Base-by-base conservation (phyloP, 2,888 invertebrate species). In the Plutella xylostella region DNA sequence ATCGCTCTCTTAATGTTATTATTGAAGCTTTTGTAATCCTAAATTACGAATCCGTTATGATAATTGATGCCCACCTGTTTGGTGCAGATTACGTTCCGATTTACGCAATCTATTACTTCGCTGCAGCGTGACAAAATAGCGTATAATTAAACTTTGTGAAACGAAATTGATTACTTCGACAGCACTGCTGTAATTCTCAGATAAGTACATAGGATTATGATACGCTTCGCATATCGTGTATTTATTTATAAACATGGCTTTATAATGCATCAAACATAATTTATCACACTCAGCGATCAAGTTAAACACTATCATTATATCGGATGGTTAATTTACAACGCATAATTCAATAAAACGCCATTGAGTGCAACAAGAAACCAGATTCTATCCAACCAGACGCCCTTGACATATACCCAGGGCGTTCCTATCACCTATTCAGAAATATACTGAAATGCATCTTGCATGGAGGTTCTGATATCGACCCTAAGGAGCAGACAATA, bases 371-470 rank as follows among this genome's bases (percentile, higher is more conserved):
- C 19, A 4, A 33, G 33, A 14, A 14, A 15, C 33, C 7, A 33
- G 33, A 7, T 33, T n/a, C 3, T 14, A 9, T 37, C 19, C 19
- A 33, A 4, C 61, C 50, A 48, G 69, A 57, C 61, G 63, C 61
- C 76, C 75, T 76, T 76, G 75, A 73, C 77, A 75, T 68, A 69
- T 64, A 51, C 48, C 49, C 48, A 46, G 48, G 47, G 45, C 42
- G 43, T 42, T 50, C 44, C 42, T 15, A 14, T 33, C 15, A 33
- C 17, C 33, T 15, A 33, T 33, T 33, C 33, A 33, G 33, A 33
- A 33, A 33, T 33, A 15, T 15, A 33, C 33, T 33, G 14, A 33
- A 14, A 15, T 33, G 33, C 33, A 33, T 33, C 15, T 33, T 15
- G 14, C 14, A 15, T 33, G 15, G 17, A 33, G 15, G 6, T 7